A percentile compares a stretch with the other conserved stretches of the same genome.
phyloP scores from a whole-genome alignment of 1,140 invertebrate species.

The Zeugodacus cucurbitae region DNA sequence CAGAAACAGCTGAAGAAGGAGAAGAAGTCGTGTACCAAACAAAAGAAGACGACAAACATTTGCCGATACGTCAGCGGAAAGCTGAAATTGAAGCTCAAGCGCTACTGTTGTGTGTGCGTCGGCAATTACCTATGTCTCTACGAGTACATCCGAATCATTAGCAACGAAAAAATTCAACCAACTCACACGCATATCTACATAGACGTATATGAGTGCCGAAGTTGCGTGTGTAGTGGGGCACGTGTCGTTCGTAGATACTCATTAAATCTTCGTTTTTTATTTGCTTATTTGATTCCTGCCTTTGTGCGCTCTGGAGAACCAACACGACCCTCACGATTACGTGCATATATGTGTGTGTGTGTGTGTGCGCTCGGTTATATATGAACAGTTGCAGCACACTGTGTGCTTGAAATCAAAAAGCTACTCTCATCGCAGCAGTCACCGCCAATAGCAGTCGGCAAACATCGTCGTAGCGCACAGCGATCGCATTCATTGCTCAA shows the following conservation, averaged over 20 bases:
- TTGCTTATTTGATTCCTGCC: not conserved
- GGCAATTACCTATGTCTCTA: not conserved
- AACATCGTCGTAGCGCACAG: not conserved
- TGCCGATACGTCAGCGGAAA: not conserved
- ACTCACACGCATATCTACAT: not conserved
- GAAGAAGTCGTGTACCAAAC: not conserved
- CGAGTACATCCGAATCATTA: not conserved
- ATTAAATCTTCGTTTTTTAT: not conserved
- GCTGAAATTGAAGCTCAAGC: not conserved
- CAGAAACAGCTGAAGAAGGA: not conserved
- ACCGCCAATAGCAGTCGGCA: not conserved
- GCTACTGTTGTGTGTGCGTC: not conserved
- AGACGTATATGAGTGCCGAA: not conserved
- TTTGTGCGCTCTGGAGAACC: not conserved
- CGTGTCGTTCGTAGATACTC: conserved; percentile 5
- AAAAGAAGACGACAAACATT: not conserved
- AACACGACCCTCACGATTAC: not conserved
- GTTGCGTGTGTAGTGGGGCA: not conserved
- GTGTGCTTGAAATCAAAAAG: not conserved
- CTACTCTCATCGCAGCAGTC: not conserved
- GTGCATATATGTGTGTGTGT: not conserved
- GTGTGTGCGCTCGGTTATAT: not conserved
- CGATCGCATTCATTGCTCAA: not conserved
- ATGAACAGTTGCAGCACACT: not conserved
- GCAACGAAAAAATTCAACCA: not conserved